Conservation (phyloP, 2,888 invertebrate species). For the Sesia bembeciformis region DNA sequence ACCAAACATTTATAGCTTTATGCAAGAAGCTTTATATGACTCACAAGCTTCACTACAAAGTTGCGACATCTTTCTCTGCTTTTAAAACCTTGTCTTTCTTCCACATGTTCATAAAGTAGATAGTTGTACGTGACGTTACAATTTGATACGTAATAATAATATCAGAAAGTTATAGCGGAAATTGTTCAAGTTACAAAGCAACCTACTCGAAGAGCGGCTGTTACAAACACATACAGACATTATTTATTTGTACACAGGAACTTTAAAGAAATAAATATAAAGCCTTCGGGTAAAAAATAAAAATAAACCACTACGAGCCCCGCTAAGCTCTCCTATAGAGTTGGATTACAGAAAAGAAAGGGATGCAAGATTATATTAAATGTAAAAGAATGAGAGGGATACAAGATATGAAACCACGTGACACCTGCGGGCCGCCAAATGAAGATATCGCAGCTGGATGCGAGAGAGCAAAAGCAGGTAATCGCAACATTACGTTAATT, state of each 20-base stretch:
- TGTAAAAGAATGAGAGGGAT: constrained; percentile 25
- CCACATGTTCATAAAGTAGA: too few species aligned
- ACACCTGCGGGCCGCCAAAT: constrained; percentile 73
- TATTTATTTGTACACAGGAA: constrained; percentile 47
- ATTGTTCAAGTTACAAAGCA: too few species aligned
- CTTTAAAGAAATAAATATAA: constrained; percentile 62
- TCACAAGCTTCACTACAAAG: too few species aligned
- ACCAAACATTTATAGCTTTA: too few species aligned
- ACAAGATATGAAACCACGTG: constrained; percentile 43
- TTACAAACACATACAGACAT: too few species aligned
- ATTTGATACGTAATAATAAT: too few species aligned
- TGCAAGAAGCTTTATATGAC: too few species aligned
- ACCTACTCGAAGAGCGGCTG: too few species aligned
- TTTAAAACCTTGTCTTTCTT: too few species aligned
- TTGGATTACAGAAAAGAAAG: constrained; percentile 32
- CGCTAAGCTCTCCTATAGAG: constrained; percentile 50
- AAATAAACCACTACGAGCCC: constrained; percentile 26
- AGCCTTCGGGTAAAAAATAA: constrained; percentile 38
- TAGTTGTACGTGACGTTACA: too few species aligned
- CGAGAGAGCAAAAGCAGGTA: constrained; percentile 43
- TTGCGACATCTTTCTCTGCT: too few species aligned
- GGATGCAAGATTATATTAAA: neutral
- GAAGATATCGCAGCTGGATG: constrained; percentile 74
- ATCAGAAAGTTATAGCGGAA: too few species aligned
- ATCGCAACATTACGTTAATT: constrained; percentile 20